Evolutionary conservation across 2,888 invertebrate species (phyloP).

Genomic region (Parthenolecanium corni): DNA sequence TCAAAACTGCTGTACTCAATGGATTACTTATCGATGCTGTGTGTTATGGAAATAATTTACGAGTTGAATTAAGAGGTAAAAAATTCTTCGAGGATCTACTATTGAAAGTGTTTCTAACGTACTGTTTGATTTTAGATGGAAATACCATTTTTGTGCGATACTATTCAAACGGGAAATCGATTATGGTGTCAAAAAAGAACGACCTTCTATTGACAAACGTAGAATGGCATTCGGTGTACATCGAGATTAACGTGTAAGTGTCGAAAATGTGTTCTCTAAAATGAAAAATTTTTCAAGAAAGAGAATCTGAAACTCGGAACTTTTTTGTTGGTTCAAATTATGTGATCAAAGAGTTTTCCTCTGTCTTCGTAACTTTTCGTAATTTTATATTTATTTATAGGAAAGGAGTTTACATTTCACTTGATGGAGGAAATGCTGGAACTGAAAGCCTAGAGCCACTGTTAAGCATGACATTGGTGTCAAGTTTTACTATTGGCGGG

Average conservation of each 20-base stretch:
- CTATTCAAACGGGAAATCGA: conserved; percentile 80
- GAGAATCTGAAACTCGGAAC: too few relatives aligned
- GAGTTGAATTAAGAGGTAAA: conserved; percentile 58
- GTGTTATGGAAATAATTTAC: conserved; percentile 81
- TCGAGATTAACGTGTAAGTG: conserved; percentile 77
- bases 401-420: conserved; percentile 80
- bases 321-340: too few relatives aligned
- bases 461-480: conserved; percentile 71
- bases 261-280: too few relatives aligned
- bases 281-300: too few relatives aligned
- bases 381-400: conserved; percentile 38
- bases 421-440: conserved; percentile 78
- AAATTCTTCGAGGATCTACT: neutral
- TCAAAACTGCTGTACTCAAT: conserved; percentile 77
- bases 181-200: conserved; percentile 75
- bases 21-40: conserved; percentile 83
- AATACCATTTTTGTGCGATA: conserved; percentile 87
- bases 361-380: conserved; percentile 6
- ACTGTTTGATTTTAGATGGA: conserved; percentile 45
- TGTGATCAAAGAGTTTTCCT: too few relatives aligned
- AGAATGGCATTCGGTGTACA: conserved; percentile 87
- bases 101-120: neutral
- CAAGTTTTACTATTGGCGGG: conserved; percentile 61
- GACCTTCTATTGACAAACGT: conserved; percentile 77
- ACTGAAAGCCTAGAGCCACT: conserved; percentile 74